Evolutionary conservation across 2,113 vertebrate species (phyloP).

Genomic region (Stigmatopora argus): DNA sequence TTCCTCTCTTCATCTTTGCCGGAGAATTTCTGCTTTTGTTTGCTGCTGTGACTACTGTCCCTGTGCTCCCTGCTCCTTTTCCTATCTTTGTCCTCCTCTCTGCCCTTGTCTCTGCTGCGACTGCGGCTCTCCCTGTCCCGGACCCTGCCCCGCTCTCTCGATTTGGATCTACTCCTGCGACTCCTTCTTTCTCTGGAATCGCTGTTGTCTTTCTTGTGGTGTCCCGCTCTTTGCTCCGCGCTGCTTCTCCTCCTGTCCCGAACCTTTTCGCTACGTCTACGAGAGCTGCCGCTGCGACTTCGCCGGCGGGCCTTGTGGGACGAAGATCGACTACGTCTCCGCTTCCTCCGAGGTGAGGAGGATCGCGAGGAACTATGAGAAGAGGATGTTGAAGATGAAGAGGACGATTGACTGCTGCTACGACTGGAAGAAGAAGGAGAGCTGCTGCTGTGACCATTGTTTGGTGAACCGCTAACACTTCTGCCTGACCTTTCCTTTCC

Average conservation of each 20-base stretch:
- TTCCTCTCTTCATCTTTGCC: constrained; percentile 84
- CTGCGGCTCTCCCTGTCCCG: constrained; percentile 76
- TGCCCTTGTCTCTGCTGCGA: constrained; percentile 79
- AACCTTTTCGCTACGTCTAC: constrained; percentile 76
- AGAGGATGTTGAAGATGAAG: constrained; percentile 84
- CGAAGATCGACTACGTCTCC: constrained; percentile 74
- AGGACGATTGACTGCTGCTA: constrained; percentile 82
- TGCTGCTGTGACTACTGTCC: constrained; percentile 77
- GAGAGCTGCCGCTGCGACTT: constrained; percentile 81
- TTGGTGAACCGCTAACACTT: constrained; percentile 72
- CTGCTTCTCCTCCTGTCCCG: constrained; percentile 78
- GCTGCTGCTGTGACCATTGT: constrained; percentile 81
- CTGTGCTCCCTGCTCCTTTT: constrained; percentile 72
- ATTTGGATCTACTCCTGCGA: constrained; percentile 67
- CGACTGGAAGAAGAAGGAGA: constrained; percentile 79
- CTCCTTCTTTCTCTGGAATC: constrained; percentile 76
- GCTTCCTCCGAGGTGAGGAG: constrained; percentile 76
- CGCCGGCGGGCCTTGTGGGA: constrained; percentile 79
- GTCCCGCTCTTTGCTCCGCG: constrained; percentile 71
- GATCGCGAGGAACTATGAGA: constrained; percentile 84
- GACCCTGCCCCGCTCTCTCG: constrained; percentile 70
- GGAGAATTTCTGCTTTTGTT: constrained; percentile 80
- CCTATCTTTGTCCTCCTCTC: constrained; percentile 67
- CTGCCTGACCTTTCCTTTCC: constrained; percentile 76
- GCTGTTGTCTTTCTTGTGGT: constrained; percentile 76